Conservation (phyloP, 2,797 vertebrate genomes). For the Cynopterus sphinx region DNA sequence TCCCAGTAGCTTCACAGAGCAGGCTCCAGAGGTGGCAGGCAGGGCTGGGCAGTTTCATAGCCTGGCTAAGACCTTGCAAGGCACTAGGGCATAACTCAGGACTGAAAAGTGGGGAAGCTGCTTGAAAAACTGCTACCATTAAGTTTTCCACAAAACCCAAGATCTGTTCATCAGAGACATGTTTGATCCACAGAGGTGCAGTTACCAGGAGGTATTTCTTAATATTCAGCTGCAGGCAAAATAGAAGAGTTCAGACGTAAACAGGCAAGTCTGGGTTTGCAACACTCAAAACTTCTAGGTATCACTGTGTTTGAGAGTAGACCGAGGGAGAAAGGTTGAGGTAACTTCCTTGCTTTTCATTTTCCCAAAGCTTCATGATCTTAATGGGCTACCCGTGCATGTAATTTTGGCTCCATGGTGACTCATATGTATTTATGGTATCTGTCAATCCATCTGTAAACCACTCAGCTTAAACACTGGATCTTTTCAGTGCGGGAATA, state of each 20-base stretch:
- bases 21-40: constrained; percentile 90
- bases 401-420: not conserved
- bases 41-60: constrained; percentile 93
- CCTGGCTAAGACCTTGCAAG: constrained; percentile 89
- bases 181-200: constrained; percentile 92
- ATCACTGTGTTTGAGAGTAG: not conserved
- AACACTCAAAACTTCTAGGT: not conserved
- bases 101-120: constrained; percentile 66
- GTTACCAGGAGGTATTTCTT: constrained; percentile 88
- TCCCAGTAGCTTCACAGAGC: constrained; percentile 89
- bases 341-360: not conserved
- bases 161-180: constrained; percentile 94
- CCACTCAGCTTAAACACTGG: not conserved
- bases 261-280: not conserved
- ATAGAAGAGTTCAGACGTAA: constrained; percentile 44
- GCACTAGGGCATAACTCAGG: constrained; percentile 84
- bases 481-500: constrained; percentile 15
- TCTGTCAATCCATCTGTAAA: not conserved
- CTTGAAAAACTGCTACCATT: constrained; percentile 89
- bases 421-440: not conserved
- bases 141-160: constrained; percentile 89
- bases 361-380: not conserved
- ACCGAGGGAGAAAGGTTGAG: not conserved
- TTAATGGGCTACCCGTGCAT: not conserved
- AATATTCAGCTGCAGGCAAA: constrained; percentile 85